These are phyloP conservation scores for Mirounga angustirostris DNA, from an alignment of 2,113 vertebrate species.

Conservation along the genomic window DNA sequence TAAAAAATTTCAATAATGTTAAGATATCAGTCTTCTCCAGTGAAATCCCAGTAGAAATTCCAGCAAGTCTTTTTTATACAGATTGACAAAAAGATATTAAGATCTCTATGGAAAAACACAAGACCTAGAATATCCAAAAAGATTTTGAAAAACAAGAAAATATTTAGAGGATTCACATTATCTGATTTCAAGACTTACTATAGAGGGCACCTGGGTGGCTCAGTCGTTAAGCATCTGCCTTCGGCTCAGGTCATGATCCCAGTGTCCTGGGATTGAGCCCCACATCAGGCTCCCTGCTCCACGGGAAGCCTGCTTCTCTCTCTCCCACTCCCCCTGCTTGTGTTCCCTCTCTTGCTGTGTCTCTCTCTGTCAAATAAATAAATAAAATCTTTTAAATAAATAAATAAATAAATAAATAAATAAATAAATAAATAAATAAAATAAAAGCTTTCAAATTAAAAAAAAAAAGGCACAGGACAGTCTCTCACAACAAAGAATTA, in stretches of 20 bases:
- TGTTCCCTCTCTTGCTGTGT: too few species aligned
- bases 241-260: too few species aligned
- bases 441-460: too few species aligned
- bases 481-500: neutral
- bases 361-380: too few species aligned
- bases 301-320: too few species aligned
- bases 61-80: neutral
- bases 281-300: too few species aligned
- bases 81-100: conserved; percentile 20
- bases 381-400: too few species aligned
- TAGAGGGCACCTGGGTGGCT: neutral
- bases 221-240: too few species aligned
- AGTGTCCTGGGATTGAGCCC: too few species aligned
- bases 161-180: neutral
- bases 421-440: too few species aligned
- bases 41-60: conserved; percentile 29
- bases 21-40: neutral
- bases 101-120: conserved; percentile 36
- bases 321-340: too few species aligned
- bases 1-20: neutral
- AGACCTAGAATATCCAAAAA: conserved; percentile 4
- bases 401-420: too few species aligned
- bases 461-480: neutral
- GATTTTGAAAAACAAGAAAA: conserved; percentile 14
- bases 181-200: neutral